Conservation (phyloP, 2,888 invertebrate genomes). For the Marronus borbonicus region DNA sequence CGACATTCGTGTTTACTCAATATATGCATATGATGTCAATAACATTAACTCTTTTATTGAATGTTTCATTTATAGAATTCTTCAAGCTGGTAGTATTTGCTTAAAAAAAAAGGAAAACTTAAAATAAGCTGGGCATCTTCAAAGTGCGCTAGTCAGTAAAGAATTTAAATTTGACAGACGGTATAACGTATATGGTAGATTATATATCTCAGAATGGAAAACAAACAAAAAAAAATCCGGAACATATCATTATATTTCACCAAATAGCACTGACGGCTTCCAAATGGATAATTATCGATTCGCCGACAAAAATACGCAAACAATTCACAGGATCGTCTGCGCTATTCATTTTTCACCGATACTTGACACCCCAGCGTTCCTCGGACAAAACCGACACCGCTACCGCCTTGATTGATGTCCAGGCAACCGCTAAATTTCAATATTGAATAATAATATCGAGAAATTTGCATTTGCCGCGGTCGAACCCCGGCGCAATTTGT, state of each 20-base stretch:
- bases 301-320: conserved; percentile 30
- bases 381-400: conserved; percentile 32
- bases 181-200: no score
- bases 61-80: no score
- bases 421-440: conserved; percentile 48
- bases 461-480: conserved; percentile 47
- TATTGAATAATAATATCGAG: conserved; percentile 50
- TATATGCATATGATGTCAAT: no score
- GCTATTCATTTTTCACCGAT: conserved; percentile 42
- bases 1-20: no score
- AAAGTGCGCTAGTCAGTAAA: no score
- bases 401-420: conserved; percentile 50
- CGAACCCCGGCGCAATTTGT: conserved; percentile 43
- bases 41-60: no score
- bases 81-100: no score
- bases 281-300: conserved; percentile 44
- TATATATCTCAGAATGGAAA: background rate
- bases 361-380: conserved; percentile 28
- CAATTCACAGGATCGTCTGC: conserved; percentile 27
- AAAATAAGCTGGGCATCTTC: no score
- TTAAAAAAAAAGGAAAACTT: no score
- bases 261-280: conserved; percentile 22
- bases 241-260: conserved; percentile 31
- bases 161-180: no score
- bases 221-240: conserved; percentile 4